Conservation (phyloP, 2,113 vertebrate genomes). For the Camelus bactrianus region DNA sequence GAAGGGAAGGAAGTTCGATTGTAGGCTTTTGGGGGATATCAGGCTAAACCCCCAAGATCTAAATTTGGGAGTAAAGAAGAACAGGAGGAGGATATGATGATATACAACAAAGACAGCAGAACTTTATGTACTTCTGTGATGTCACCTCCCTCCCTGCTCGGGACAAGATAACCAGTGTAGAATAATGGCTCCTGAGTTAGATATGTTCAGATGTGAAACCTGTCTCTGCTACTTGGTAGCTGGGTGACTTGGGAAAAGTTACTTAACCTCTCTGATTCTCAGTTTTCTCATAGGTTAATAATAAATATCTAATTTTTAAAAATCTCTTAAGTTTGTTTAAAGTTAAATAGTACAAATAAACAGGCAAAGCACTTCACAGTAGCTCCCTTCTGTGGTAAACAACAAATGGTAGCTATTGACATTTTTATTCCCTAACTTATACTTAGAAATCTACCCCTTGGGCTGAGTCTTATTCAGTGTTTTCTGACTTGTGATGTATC, state of each 20-base stretch:
- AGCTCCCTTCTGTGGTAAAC: neutral
- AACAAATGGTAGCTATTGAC: neutral
- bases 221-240: neutral
- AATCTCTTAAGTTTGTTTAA: neutral
- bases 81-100: neutral
- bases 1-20: neutral
- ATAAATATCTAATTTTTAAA: neutral
- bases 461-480: neutral
- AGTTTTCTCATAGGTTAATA: constrained; percentile 8
- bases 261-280: neutral
- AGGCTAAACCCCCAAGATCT: neutral
- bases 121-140: neutral
- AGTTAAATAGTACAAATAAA: neutral
- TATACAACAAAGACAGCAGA: neutral
- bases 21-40: neutral
- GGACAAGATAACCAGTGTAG: neutral
- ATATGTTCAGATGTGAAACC: neutral
- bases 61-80: neutral
- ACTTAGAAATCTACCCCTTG: neutral
- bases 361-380: neutral
- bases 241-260: neutral
- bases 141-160: neutral
- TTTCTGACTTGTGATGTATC: accelerated
- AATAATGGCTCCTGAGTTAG: neutral
- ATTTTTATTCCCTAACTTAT: neutral